Evolutionary conservation across 2,113 vertebrate genomes (phyloP), one percentile per base, ranked within the genome.

Genomic region (Euleptes europaea): DNA sequence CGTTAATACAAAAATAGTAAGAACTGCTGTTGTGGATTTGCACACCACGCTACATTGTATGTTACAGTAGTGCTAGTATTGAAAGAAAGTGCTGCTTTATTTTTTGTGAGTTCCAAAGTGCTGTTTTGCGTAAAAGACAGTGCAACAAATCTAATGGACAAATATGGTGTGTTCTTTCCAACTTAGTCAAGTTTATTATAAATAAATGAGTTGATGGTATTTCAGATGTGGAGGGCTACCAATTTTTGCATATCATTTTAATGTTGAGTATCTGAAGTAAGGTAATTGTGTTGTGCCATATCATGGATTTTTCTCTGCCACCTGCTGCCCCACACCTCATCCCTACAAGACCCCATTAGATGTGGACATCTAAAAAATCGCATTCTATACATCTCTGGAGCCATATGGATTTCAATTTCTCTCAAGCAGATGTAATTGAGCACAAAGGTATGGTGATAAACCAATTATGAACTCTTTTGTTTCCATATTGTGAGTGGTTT

Each of bases 331-430:
- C 93, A 90, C 90, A 89, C 95, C 54, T 21, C 94, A 91, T 86
- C 87, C 44, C 84, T 89, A 94, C 96, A 96, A 95, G 95, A 94
- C 93, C 95, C 94, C 90, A 88, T 96, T 96, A 96, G 95, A 96
- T 95, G 92, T 97, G 96, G 96, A 97, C 95, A 96, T 97, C 95
- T 94, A 98, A 98, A 98, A 98, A 98, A 95, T 96, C 88, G 90
- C 91, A 78, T 93, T 94, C 91, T 95, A 90, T 83, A 91, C n/a
- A 90, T 75, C 89, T 95, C 76, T 60, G 67, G 80, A 80, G 23
- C 81, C 0, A 2, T 69, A 14, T 21, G 19, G 2, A 86, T 88
- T 66, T 2, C 65, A 21, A 84, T 82, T 51, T 77, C 51, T 38
- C 31, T 9, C 12, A 3, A 63, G 86, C 80, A 49, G 77, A 85